These are phyloP conservation scores for Oxystoma pomonae DNA, from an alignment of 2,888 invertebrate genomes.

Conservation along the genomic window DNA sequence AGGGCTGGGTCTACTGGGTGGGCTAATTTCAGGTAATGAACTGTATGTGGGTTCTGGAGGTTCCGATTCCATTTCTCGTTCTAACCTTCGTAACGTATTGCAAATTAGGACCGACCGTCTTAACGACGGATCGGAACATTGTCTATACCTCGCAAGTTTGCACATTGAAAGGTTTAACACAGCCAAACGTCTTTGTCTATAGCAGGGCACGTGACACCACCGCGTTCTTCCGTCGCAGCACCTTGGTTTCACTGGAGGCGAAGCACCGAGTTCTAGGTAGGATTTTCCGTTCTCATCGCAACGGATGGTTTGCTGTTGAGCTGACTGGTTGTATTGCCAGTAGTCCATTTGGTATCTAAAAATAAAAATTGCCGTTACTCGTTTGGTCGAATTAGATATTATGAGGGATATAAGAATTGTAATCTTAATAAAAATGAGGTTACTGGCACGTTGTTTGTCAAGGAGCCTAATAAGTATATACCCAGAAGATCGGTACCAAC, in stretches of 20 bases:
- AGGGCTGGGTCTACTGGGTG: constrained; percentile 39
- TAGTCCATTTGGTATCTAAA: constrained; percentile 45
- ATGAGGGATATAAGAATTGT: too few species aligned
- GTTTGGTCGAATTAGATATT: too few species aligned
- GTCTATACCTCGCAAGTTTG: constrained; percentile 82
- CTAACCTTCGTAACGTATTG: constrained; percentile 73
- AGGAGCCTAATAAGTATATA: too few species aligned
- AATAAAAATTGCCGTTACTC: too few species aligned
- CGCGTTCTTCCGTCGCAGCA: constrained; percentile 47
- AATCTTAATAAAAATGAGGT: too few species aligned
- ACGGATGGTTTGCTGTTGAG: constrained; percentile 73
- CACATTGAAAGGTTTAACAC: constrained; percentile 90
- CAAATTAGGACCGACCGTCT: constrained; percentile 89
- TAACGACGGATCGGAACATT: constrained; percentile 85
- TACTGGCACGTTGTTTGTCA: too few species aligned
- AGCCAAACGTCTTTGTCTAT: constrained; percentile 79
- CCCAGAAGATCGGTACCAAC: too few species aligned
- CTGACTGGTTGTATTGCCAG: constrained; percentile 53
- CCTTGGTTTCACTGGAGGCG: constrained; percentile 44
- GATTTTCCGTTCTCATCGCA: constrained; percentile 88
- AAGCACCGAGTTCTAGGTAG: constrained; percentile 79
- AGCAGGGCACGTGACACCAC: constrained; percentile 80
- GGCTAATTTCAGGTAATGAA: constrained; percentile 47
- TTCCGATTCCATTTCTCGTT: constrained; percentile 80
- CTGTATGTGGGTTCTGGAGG: constrained; percentile 49